A percentile compares a stretch with the other conserved stretches of the same genome.
Conservation (phyloP, 2,113 vertebrate species). For the Epinephelus cyanopodus region DNA sequence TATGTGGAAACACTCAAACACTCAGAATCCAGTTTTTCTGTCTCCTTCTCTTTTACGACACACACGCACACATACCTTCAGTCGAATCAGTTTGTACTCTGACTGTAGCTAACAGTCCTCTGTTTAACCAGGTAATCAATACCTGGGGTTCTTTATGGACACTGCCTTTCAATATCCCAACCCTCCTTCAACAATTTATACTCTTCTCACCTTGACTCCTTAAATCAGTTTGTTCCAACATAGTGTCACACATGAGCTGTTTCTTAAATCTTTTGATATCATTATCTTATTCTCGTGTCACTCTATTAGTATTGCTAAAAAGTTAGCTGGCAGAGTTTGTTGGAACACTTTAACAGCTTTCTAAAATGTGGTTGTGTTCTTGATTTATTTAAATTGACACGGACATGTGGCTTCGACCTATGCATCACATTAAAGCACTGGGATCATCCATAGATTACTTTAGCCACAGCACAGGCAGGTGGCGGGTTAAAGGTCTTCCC, state of each 20-base stretch:
- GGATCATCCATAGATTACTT: not conserved
- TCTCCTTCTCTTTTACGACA: slow-evolving; percentile 44
- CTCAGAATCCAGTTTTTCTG: not conserved
- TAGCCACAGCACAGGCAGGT: not conserved
- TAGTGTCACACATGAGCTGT: not conserved
- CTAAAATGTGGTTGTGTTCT: not conserved
- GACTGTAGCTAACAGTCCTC: slow-evolving; percentile 85
- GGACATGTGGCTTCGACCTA: not conserved
- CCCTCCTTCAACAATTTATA: slow-evolving; percentile 76
- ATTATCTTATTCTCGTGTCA: not conserved
- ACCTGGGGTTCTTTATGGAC: slow-evolving; percentile 75
- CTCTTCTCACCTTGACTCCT: not conserved
- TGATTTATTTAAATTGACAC: not conserved
- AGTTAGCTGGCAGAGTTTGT: too few species aligned
- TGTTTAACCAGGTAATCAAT: slow-evolving; percentile 89
- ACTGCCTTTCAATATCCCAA: slow-evolving; percentile 63
- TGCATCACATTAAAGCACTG: not conserved
- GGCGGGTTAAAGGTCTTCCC: not conserved
- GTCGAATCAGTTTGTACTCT: slow-evolving; percentile 85
- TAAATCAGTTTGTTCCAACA: slow-evolving; percentile 13
- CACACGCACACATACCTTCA: slow-evolving; percentile 61
- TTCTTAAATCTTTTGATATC: not conserved
- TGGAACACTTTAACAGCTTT: not conserved
- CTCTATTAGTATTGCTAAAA: not conserved
- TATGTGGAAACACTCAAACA: slow-evolving; percentile 18